Conservation (phyloP, 2,797 vertebrate genomes). For the Hipposideros larvatus region DNA sequence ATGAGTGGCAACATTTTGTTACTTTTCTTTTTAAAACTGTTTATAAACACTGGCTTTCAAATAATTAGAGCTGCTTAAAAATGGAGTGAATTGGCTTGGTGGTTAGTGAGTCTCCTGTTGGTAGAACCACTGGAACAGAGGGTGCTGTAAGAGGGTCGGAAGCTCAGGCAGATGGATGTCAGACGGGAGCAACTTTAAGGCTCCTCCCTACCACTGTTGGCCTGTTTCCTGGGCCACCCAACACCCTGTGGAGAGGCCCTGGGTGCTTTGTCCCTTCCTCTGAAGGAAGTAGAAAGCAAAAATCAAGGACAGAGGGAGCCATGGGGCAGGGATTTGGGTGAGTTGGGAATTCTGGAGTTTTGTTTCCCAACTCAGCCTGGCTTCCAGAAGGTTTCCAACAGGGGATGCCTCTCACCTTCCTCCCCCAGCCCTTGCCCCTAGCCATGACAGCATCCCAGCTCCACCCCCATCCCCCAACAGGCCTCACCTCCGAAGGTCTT, state of each 20-base stretch:
- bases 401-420: fast-evolving
- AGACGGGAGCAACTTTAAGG: not conserved
- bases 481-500: conserved; percentile 94
- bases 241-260: fast-evolving
- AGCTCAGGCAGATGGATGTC: fast-evolving
- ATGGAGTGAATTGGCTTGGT: not conserved
- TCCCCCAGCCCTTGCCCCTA: fast-evolving
- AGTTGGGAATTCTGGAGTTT: not conserved
- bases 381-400: not conserved
- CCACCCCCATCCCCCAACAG: fast-evolving
- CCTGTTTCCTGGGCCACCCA: not conserved
- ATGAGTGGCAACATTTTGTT: not conserved
- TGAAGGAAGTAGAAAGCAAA: not conserved
- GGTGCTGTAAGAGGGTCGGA: not conserved
- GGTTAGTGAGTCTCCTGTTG: too few relatives aligned
- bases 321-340: not conserved
- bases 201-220: not conserved
- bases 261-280: not conserved
- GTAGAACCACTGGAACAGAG: not conserved
- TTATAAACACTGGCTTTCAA: conserved; percentile 23
- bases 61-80: not conserved
- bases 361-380: not conserved
- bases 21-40: not conserved
- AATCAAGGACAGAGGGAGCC: not conserved
- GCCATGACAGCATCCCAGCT: fast-evolving